These are phyloP conservation scores for Elymnias hypermnestra DNA, from an alignment of 1,140 invertebrate species.

Conservation along the genomic window DNA sequence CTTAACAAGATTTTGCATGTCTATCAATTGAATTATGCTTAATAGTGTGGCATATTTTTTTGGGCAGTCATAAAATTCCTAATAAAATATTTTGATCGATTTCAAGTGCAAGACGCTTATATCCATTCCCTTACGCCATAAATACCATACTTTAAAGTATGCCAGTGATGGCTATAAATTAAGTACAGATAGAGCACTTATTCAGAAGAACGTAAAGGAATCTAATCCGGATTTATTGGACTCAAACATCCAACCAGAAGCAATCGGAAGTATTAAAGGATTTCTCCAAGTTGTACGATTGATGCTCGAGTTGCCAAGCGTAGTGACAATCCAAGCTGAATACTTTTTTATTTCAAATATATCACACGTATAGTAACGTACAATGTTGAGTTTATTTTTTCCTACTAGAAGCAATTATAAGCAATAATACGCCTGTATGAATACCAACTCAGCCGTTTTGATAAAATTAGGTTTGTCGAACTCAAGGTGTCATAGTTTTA, in stretches of 20 bases:
- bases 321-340: no score
- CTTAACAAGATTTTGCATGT: no score
- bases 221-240: constrained; percentile 49
- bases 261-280: constrained; percentile 45
- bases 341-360: no score
- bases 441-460: no score
- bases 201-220: constrained; percentile 34
- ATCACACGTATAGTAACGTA: no score
- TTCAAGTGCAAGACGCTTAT: not conserved
- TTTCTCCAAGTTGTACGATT: constrained; percentile 36
- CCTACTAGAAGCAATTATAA: no score
- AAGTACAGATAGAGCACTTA: constrained; percentile 36
- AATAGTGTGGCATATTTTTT: no score
- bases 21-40: no score
- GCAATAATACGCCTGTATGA: no score
- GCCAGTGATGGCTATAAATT: constrained; percentile 42
- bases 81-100: not conserved
- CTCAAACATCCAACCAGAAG: constrained; percentile 23
- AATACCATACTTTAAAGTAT: constrained; percentile 17
- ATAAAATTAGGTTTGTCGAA: no score
- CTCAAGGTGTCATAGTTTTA: no score
- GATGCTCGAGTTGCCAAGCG: constrained; percentile 22
- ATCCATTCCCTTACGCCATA: not conserved
- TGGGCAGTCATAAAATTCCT: no score
- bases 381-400: not conserved